Percentiles rank a stretch among this genome's conserved stretches.
These are phyloP conservation scores for Helicoverpa assulta DNA, from an alignment of 2,888 invertebrate genomes.

Conservation along the genomic window DNA sequence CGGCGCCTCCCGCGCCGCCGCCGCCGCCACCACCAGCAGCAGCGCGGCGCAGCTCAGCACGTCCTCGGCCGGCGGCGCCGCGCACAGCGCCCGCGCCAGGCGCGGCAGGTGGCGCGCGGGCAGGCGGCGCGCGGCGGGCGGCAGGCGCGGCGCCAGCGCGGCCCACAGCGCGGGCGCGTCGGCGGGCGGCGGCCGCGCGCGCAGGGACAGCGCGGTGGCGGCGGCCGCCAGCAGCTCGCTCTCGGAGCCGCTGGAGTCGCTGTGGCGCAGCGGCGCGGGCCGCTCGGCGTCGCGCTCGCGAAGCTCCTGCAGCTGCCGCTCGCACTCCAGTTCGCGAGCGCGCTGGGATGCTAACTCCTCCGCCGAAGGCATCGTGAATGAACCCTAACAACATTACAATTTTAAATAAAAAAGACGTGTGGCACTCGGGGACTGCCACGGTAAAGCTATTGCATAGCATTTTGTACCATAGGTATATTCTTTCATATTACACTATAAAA, in stretches of 20 bases:
- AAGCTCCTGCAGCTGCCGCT: slow-evolving; percentile 61
- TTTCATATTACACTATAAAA: too few relatives aligned
- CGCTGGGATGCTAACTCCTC: slow-evolving; percentile 68
- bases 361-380: slow-evolving; percentile 71
- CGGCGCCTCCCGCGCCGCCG: slow-evolving; percentile 29
- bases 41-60: slow-evolving; percentile 39
- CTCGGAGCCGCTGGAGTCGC: slow-evolving; percentile 72
- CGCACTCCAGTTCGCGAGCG: slow-evolving; percentile 66
- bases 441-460: too few relatives aligned
- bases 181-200: slow-evolving; percentile 16
- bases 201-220: slow-evolving; percentile 52
- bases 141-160: slow-evolving; percentile 41
- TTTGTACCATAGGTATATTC: too few relatives aligned
- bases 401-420: too few relatives aligned
- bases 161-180: slow-evolving; percentile 37
- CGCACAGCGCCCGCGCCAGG: slow-evolving; percentile 27
- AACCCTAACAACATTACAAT: slow-evolving; percentile 47
- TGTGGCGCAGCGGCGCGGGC: slow-evolving; percentile 28
- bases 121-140: slow-evolving; percentile 20
- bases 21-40: slow-evolving; percentile 45
- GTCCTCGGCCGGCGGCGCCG: slow-evolving; percentile 33
- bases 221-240: slow-evolving; percentile 68
- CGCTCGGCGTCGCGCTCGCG: slow-evolving; percentile 34
- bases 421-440: too few relatives aligned
- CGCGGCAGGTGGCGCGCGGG: slow-evolving; percentile 16